Conservation (phyloP, 2,113 vertebrate species). For the Zosterops lateralis region DNA sequence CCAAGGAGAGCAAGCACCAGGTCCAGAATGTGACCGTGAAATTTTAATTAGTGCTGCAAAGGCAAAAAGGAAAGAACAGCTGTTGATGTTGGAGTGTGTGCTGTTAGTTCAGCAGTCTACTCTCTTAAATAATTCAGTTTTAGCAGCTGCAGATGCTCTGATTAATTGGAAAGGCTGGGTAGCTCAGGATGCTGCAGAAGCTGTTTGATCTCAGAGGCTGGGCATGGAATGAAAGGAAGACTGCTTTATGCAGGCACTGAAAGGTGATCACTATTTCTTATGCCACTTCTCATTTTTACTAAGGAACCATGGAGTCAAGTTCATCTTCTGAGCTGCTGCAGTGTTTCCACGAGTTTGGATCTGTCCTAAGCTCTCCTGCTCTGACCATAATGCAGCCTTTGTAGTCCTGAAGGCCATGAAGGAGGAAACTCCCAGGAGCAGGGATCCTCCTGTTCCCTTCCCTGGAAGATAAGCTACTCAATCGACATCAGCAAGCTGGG, state of each 20-base stretch:
- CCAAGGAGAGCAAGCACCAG: background rate
- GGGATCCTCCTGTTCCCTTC: background rate
- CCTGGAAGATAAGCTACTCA: background rate
- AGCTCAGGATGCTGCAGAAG: conserved; percentile 11
- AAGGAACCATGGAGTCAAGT: background rate
- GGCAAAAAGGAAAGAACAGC: background rate
- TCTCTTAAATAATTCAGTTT: conserved; percentile 52
- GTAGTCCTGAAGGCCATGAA: background rate
- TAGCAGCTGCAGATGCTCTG: conserved; percentile 44
- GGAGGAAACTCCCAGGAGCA: background rate
- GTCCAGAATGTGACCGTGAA: background rate
- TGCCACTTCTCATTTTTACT: background rate
- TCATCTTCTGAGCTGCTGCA: background rate
- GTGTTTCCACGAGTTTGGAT: background rate
- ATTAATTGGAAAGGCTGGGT: conserved; percentile 2
- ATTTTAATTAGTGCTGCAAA: background rate
- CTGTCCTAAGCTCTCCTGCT: background rate
- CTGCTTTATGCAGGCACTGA: background rate
- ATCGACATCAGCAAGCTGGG: accelerated
- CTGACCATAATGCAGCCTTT: background rate
- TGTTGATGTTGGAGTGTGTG: background rate
- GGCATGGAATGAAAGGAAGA: background rate
- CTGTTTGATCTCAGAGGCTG: background rate
- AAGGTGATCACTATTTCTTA: background rate
- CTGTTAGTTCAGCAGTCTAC: background rate